Base-by-base conservation (phyloP, 2,797 vertebrate species). In the Manis pentadactyla region DNA sequence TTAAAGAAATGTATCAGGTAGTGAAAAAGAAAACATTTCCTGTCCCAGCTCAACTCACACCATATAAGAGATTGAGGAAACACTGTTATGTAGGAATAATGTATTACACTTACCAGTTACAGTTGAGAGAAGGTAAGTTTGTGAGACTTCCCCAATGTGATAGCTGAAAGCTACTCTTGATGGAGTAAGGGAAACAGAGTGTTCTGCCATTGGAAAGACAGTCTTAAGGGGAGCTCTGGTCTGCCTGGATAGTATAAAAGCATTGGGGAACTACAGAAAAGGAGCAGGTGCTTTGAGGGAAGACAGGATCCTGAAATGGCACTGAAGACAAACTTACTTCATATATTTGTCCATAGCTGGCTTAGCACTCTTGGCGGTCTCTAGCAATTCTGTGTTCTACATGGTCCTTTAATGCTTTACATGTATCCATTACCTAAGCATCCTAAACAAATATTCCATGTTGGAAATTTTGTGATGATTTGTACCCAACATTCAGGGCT, bases 301-400 rank as follows among this genome's bases (percentile, higher is more conserved):
- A 61, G 51, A 51, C 17, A 13, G 6, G 63, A 49, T 34, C 17
- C 75, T 61, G 31, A 63, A 75, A 63, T 39, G 14, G 12, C 15
- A 25, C 29, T 42, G 34, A 63, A 91, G 34, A 63, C 31, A 42
- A 93, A 74, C 25, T 39, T n/a, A 34, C n/a, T 83, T 89, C 71
- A 27, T 14, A 4, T 51, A 68, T 57, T 46, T 63, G 34, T 10
- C 53, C 42, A 49, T 37, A 74, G 17, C 63, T 27, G 12, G 21
- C 71, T 77, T 27, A n/a, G 61, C 25, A 31, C 15, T 55, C 14
- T 1, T 21, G 39, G 49, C 29, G 49, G 14, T 29, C 74, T 39
- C 29, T 53, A 57, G 57, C 59, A 21, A 86, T 82, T 92, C 31
- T 88, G 21, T 83, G 39, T 74, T 34, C 21, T 77, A 42, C 25